Base-by-base conservation (phyloP, 2,888 invertebrate species). In the Stenurella melanura region DNA sequence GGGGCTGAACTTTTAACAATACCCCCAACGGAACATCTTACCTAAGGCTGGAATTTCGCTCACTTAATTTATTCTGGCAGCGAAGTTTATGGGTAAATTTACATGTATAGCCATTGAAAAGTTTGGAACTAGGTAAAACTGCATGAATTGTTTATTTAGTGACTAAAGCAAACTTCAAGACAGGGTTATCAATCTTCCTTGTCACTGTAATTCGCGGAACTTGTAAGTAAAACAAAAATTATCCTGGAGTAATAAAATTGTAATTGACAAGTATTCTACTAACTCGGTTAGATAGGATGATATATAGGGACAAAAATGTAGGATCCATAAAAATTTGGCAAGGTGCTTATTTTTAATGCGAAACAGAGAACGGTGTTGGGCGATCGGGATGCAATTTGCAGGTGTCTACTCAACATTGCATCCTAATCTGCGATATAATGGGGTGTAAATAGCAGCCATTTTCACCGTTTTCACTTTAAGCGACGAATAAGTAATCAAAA, bases 81-180 rank as follows among this genome's bases (percentile, higher is more conserved):
- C 50, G 50, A 50, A 50, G 50, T 50, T 50, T 50, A 17, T 50
- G 50, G 50, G 50, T 50, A n/a, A 50, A 50, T 50, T 50, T 50
- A 17, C 50, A 50, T 50, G 50, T 50, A 42, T 50, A 50, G 50
- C 50, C 50, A 50, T 15, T 50, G 50, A 50, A 50, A 50, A 50
- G 50, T 50, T 50, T 50, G 5, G 50, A 50, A n/a, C 50, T 50
- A 50, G 50, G 50, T n/a, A 50, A 50, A 50, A 50, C n/a, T n/a
- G n/a, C 50, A n/a, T 50, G 50, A 50, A 50, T 50, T 50, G 50
- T 50, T 50, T 50, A 50, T 50, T 50, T 50, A 50, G 50, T 50
- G n/a, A 2, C n/a, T 50, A 50, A 50, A 50, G 50, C n/a, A 50
- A 50, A 50, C n/a, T 50, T 50, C 7, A 50, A n/a, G 1, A 50